Percentiles rank a stretch among this genome's conserved stretches.
These are phyloP conservation scores for Hoplias malabaricus DNA, from an alignment of 2,113 vertebrate genomes.

Conservation along the genomic window DNA sequence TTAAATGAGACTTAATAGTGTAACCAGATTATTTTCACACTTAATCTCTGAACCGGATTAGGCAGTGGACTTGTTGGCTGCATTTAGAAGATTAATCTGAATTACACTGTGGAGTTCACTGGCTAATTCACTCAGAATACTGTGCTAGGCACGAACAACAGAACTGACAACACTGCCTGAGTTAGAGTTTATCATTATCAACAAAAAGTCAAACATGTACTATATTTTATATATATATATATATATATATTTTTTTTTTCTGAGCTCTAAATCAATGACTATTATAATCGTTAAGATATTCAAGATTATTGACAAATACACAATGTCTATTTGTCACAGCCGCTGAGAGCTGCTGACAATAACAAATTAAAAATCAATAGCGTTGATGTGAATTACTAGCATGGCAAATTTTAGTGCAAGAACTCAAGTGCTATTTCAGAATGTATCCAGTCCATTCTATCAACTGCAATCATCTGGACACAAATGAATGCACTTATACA, in stretches of 20 bases:
- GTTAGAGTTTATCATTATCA: constrained; percentile 14
- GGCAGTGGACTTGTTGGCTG: constrained; percentile 46
- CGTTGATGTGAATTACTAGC: constrained; percentile 61
- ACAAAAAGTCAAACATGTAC: constrained; percentile 60
- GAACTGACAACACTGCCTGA: constrained; percentile 3
- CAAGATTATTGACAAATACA: constrained; percentile 65
- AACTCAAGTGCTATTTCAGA: constrained; percentile 63
- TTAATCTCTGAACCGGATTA: constrained; percentile 48
- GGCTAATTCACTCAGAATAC: constrained; percentile 3
- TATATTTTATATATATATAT: constrained; percentile 56
- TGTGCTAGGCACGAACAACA: neutral
- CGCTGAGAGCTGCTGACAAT: constrained; percentile 57
- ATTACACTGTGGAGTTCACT: constrained; percentile 34
- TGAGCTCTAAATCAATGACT: constrained; percentile 58
- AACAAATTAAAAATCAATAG: constrained; percentile 74
- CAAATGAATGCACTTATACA: neutral
- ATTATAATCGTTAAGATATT: constrained; percentile 64
- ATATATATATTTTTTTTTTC: constrained; percentile 35
- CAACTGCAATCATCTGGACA: neutral
- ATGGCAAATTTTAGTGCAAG: constrained; percentile 52
- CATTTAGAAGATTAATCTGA: constrained; percentile 49
- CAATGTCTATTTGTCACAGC: constrained; percentile 62
- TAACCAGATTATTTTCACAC: constrained; percentile 52
- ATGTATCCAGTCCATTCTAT: constrained; percentile 35
- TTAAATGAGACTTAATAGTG: constrained; percentile 57